These are phyloP conservation scores for Rissa tridactyla DNA, from an alignment of 2,113 vertebrate genomes.

Conservation along the genomic window DNA sequence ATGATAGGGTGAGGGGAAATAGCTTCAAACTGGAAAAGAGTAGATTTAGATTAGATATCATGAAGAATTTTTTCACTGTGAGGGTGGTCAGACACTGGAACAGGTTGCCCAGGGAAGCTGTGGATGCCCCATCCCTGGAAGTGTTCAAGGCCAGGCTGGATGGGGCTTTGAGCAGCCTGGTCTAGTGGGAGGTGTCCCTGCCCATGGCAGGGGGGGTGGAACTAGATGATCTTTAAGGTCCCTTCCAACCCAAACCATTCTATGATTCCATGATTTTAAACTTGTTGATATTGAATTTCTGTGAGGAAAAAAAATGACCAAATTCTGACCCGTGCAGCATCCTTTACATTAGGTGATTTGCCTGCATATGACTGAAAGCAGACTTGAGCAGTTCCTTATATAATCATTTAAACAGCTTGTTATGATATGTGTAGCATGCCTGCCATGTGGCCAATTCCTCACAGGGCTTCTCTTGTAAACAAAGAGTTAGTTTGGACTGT, in stretches of 20 bases:
- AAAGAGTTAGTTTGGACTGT: not conserved
- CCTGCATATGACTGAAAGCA: not conserved
- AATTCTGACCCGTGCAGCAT: not conserved
- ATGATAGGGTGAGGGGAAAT: not conserved
- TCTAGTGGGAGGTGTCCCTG: not conserved
- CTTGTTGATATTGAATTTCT: not conserved
- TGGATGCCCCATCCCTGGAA: not conserved
- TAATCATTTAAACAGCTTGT: no score
- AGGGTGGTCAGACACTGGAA: not conserved
- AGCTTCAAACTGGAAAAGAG: not conserved
- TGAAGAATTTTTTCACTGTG: not conserved
- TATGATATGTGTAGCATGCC: not conserved
- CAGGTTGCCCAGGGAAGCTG: not conserved
- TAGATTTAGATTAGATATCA: not conserved
- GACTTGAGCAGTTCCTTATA: not conserved
- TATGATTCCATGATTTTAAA: not conserved
- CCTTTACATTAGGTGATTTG: not conserved
- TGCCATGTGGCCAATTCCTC: no score
- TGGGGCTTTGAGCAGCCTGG: not conserved
- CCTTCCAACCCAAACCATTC: not conserved
- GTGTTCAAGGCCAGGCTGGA: not conserved
- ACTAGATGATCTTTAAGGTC: not conserved
- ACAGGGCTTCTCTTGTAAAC: not conserved
- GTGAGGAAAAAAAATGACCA: not conserved
- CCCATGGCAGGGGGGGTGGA: not conserved